A percentile compares a stretch with the other conserved stretches of the same genome.
Evolutionary conservation across 2,888 invertebrate genomes (phyloP).

Genomic region (Catonia carolina): DNA sequence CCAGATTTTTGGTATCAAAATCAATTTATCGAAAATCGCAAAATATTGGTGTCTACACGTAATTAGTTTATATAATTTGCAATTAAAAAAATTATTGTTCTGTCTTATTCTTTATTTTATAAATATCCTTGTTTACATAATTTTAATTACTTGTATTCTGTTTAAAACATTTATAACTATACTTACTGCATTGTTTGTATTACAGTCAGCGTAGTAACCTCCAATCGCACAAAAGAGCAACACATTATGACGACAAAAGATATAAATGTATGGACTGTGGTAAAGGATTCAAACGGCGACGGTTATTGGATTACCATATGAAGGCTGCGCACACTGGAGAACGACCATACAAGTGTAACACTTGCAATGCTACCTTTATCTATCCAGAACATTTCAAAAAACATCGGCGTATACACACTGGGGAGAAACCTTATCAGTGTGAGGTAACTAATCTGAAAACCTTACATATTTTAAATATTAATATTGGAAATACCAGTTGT

Average conservation of each 20-base stretch:
- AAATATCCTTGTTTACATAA: no score
- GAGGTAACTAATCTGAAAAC: conserved; percentile 54
- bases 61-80: no score
- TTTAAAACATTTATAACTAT: no score
- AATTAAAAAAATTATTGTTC: no score
- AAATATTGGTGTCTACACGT: no score
- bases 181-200: neutral
- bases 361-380: conserved; percentile 71
- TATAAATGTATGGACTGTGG: conserved; percentile 64
- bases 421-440: conserved; percentile 66
- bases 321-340: conserved; percentile 76
- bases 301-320: conserved; percentile 72
- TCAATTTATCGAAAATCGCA: no score
- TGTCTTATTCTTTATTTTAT: no score
- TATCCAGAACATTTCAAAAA: conserved; percentile 79
- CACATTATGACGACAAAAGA: conserved; percentile 68
- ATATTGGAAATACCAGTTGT: no score
- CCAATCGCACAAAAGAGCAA: conserved; percentile 70
- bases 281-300: conserved; percentile 64
- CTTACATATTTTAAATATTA: neutral
- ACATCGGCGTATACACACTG: conserved; percentile 69
- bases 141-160: no score
- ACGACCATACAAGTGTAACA: conserved; percentile 63
- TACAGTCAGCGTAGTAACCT: conserved; percentile 70
- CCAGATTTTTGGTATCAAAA: no score